Conservation (phyloP, 2,888 invertebrate genomes). For the Ligdia adustata region DNA sequence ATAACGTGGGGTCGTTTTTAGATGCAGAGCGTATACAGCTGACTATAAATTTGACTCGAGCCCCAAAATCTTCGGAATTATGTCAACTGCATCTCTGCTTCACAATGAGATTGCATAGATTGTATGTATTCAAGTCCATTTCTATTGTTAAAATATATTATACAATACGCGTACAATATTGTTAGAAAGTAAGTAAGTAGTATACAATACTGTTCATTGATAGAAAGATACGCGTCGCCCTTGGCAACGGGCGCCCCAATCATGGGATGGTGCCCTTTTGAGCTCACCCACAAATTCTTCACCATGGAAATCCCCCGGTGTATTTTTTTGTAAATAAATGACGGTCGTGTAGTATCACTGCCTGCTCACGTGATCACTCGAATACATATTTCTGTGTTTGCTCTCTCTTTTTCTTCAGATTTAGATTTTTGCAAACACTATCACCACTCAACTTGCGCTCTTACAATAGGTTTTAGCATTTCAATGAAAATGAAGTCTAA, state of each 20-base stretch:
- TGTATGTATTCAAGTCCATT: conserved; percentile 60
- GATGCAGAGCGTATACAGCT: conserved; percentile 50
- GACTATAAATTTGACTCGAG: conserved; percentile 60
- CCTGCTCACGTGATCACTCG: conserved; percentile 37
- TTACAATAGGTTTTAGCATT: neutral
- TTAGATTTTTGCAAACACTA: conserved; percentile 10
- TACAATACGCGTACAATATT: conserved; percentile 48
- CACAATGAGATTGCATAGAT: conserved; percentile 57
- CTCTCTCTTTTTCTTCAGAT: conserved; percentile 3
- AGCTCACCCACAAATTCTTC: conserved; percentile 67
- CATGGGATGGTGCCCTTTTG: conserved; percentile 61
- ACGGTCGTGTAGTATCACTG: conserved; percentile 37
- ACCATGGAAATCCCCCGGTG: conserved; percentile 71
- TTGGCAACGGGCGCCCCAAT: conserved; percentile 61
- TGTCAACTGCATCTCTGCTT: conserved; percentile 63
- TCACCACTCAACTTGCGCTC: neutral
- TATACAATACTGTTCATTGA: conserved; percentile 60
- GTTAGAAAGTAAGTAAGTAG: no score
- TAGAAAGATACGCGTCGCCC: conserved; percentile 67
- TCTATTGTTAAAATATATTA: conserved; percentile 52
- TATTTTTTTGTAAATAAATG: conserved; percentile 50
- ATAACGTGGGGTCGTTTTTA: conserved; percentile 36
- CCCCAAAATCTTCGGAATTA: conserved; percentile 65
- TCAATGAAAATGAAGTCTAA: conserved; percentile 1
- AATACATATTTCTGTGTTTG: conserved; percentile 23